Evolutionary conservation across 2,888 invertebrate genomes (phyloP).

Genomic region (Rhyacophila evoluta): DNA sequence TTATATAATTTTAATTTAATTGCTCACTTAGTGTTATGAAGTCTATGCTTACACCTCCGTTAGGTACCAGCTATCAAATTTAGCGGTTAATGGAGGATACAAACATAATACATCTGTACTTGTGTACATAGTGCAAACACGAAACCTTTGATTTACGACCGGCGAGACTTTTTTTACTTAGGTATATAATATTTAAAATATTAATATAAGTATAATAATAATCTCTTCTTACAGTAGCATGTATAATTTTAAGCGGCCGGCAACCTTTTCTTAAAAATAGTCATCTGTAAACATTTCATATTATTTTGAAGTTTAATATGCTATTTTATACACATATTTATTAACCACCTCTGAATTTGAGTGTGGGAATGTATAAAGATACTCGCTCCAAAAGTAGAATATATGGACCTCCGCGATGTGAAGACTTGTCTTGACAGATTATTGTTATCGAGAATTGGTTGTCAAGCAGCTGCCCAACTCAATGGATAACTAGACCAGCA

Average conservation of each 20-base stretch:
- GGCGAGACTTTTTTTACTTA: not conserved
- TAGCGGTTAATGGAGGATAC: constrained; percentile 49
- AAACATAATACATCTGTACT: constrained; percentile 37
- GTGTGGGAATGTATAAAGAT: too few relatives aligned
- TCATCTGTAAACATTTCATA: too few relatives aligned
- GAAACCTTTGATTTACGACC: constrained; percentile 34
- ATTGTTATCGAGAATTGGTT: too few relatives aligned
- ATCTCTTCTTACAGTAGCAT: not conserved
- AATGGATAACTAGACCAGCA: too few relatives aligned
- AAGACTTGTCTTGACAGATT: too few relatives aligned
- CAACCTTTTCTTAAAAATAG: not conserved
- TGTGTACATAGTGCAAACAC: not conserved
- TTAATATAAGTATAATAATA: not conserved
- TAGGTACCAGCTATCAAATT: constrained; percentile 37
- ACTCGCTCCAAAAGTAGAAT: too few relatives aligned
- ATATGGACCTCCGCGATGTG: too few relatives aligned
- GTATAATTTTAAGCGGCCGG: not conserved
- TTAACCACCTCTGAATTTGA: too few relatives aligned
- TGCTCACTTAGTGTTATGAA: not conserved
- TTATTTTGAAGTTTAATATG: too few relatives aligned
- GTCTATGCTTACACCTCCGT: not conserved
- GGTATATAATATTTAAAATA: not conserved
- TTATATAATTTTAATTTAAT: too few relatives aligned
- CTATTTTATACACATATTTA: too few relatives aligned
- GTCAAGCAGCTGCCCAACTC: too few relatives aligned